Evolutionary conservation across 37 sponge, comb jelly and placozoan species (phyloP), one percentile per base, ranked within the genome.

Genomic region (Theonella swinhoei): DNA sequence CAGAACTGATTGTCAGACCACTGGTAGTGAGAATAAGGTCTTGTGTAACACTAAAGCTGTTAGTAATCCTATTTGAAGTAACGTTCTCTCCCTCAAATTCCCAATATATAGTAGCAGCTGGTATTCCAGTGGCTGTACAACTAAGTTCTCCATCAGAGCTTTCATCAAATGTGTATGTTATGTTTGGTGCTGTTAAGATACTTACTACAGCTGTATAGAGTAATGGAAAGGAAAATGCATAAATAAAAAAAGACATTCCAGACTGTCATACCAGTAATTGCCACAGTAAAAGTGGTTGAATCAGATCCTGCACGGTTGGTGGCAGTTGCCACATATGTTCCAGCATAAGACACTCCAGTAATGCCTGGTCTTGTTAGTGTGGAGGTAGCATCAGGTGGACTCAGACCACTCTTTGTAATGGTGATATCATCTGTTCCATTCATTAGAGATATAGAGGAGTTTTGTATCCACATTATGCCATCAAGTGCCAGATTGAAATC

Each of bases 81-180:
- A 47, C 54, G 11, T 17, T 47, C 7, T 47, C 54, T 47, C 54
- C 54, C 14, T 7, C 54, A 47, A 47, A 47, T 14, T 7, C 77
- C 90, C 89, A 90, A 24, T 60, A 39, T 31, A 90, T 68, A 41
- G 63, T 66, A 20, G 85, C 85, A 24, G 75, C 68, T 29, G 90
- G 90, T 35, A 75, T 41, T 59, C 90, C 85, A 42, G 61, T 39
- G 31, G 80, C 85, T 28, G 72, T 67, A 41, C 90, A 90, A 9
- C 36, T 64, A 22, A 90, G 42, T n/a, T n/a, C 37, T 33, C 60
- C 70, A 19, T 39, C n/a, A 9, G 62, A 28, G n/a, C 60, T 35
- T 63, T 80, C 85, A 38, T 64, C 33, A 2, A 64, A 64, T 8
- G 37, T 42, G 19, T 72, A 42, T n/a, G 74, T 83, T 67, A 83